Evolutionary conservation across 2,113 vertebrate species (phyloP), one percentile per base, ranked within the genome.

Genomic region (Mormoops blainvillei): DNA sequence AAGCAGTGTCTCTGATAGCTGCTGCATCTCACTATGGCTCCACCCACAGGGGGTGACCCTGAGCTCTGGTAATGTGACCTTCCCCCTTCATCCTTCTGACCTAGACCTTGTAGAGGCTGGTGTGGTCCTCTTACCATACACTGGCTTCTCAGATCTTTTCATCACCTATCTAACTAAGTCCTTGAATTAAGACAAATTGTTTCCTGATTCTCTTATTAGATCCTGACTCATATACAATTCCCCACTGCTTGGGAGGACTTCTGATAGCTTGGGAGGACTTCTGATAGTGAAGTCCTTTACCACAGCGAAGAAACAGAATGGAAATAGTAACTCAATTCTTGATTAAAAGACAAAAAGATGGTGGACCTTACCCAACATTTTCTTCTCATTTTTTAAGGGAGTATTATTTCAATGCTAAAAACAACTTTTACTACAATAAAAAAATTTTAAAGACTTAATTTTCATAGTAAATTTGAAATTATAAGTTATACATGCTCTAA

Each of bases 391-490:
- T 54, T 48, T 89, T 86, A 86, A 38, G 56, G 41, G 10, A 77
- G 16, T 4, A 31, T 76, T 77, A 80, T 43, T 91, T 91, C 24
- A 89, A 61, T 36, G 48, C 87, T 50, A 41, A 45, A 90, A 74
- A 65, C 76, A 8, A 33, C 61, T 78, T 81, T 87, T n/a, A 68
- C 28, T 24, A n/a, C 28, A 68, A 43, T 73, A 63, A 68, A 86
- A 87, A 68, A 77, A 65, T 38, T 76, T 48, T 43, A 88, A 89
- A 78, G 41, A 26, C 36, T 54, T 73, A 33, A 63, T 56, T 81
- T 82, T 93, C 38, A 45, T 33, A 7, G 31, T 86, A 43, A 48
- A 74, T 76, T 76, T 90, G 70, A 61, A 92, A 63, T 71, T 41
- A 58, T 50, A 65, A 73, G 7, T 61, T 54, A 8, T 41, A 84